Evolutionary conservation across 2,888 invertebrate genomes (phyloP).

Genomic region (Masnerella sp.): DNA sequence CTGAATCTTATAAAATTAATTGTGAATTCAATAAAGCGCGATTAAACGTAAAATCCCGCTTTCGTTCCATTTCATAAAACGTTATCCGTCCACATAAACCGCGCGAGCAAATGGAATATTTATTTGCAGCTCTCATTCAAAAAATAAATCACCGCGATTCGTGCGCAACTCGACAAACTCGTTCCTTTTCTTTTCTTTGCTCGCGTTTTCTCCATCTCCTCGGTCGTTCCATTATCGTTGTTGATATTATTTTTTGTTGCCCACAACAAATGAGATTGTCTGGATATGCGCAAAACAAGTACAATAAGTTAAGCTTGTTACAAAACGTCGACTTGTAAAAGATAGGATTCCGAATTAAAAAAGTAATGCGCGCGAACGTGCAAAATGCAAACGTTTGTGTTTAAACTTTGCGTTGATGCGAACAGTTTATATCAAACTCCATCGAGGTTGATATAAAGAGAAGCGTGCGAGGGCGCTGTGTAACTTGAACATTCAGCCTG

Average conservation of each 20-base stretch:
- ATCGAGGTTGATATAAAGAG: slow-evolving; percentile 1
- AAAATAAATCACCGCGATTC: slow-evolving; percentile 25
- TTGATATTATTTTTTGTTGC: slow-evolving; percentile 14
- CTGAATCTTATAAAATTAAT: slow-evolving; percentile 23
- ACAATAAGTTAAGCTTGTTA: slow-evolving; percentile 35
- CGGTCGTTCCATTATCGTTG: too few relatives aligned
- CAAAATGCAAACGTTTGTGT: slow-evolving; percentile 17
- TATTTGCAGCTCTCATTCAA: slow-evolving; percentile 29
- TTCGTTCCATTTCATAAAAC: slow-evolving; percentile 19
- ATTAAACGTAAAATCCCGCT: slow-evolving; percentile 22
- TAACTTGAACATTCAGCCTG: slow-evolving; percentile 7
- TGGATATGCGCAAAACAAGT: slow-evolving; percentile 15
- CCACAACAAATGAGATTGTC: slow-evolving; percentile 27
- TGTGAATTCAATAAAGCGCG: slow-evolving; percentile 22
- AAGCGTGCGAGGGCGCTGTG: not conserved
- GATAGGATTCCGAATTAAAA: slow-evolving; percentile 19
- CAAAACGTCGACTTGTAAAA: slow-evolving; percentile 23
- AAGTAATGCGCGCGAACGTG: slow-evolving; percentile 3
- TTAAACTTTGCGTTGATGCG: slow-evolving; percentile 10
- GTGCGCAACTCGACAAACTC: slow-evolving; percentile 23
- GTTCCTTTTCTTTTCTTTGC: slow-evolving; percentile 14
- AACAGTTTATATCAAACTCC: not conserved
- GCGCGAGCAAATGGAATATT: slow-evolving; percentile 8
- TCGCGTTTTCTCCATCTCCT: not conserved
- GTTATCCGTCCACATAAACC: slow-evolving; percentile 15